Evolutionary conservation across 2,888 invertebrate species (phyloP), one percentile per base, ranked within the genome.

Genomic region (Anodontia alba): DNA sequence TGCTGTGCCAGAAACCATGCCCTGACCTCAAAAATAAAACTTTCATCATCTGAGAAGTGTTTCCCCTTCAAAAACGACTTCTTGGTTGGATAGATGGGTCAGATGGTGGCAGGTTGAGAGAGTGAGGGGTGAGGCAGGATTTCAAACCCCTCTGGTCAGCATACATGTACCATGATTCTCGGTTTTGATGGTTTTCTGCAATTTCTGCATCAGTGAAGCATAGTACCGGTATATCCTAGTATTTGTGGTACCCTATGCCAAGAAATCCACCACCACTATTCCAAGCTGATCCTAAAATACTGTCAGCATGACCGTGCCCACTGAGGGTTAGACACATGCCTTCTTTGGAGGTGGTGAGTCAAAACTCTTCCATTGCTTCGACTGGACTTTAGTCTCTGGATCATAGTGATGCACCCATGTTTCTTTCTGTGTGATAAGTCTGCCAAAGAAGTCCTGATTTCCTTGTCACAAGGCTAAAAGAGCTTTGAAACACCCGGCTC

Each of bases 341-440:
- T 46, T 46, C 3, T 12, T 46, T 3, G 46, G 46, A 20, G 15
- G 46, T 46, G 46, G 46, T 3, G 20, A 42, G 29, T 69, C 69
- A 36, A 43, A 42, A 43, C 20, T 12, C 23, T 69, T 69, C 69
- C 69, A 42, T 38, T n/a, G 42, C 23, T n/a, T 23, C 3, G 69
- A 69, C 43, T 69, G 69, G 23, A 1, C 23, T 8, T 69, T 69
- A 15, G 23, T 43, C 42, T 42, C 69, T 3, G 38, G 42, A 26
- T 69, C 43, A 23, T 26, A 69, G 69, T 69, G 43, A 69, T 69
- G 43, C 10, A 42, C n/a, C 38, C 10, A 69, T n/a, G 69, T 69
- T 69, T 43, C 23, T 42, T 42, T 36, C 31, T n/a, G 33, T 36
- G 67, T 68, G 15, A 68, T 36, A 5, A 68, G 33, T n/a, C 67